A percentile compares a stretch with the other conserved stretches of the same genome.
These are phyloP conservation scores for Peromyscus aztecus DNA, from an alignment of 2,797 vertebrate genomes.

Conservation along the genomic window DNA sequence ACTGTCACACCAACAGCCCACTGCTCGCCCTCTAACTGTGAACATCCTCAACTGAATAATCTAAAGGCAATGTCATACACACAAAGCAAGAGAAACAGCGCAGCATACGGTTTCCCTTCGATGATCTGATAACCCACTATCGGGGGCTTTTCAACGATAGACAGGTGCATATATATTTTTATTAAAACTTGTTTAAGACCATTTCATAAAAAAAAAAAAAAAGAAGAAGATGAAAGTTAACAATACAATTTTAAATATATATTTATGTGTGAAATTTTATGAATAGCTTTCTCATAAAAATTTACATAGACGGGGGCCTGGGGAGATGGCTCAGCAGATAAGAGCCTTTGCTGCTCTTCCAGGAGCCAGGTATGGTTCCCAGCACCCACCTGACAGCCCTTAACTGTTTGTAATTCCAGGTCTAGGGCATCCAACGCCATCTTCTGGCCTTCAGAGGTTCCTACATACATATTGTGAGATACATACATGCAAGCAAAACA, in stretches of 20 bases:
- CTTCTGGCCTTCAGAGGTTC: not conserved
- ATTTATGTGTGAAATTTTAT: not conserved
- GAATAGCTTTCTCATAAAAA: not conserved
- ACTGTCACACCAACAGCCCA: not conserved
- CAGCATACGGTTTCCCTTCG: not conserved
- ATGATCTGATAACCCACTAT: not conserved
- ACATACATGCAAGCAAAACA: not conserved
- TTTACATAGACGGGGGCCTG: not conserved
- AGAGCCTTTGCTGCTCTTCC: not conserved
- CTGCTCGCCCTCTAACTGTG: not conserved
- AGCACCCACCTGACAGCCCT: not conserved
- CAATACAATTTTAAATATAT: not conserved
- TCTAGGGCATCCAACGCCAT: not conserved
- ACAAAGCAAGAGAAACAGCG: not conserved
- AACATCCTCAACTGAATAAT: not conserved
- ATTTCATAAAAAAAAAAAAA: not conserved
- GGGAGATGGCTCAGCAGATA: not conserved
- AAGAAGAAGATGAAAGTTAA: slow-evolving; percentile 37
- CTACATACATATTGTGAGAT: not conserved
- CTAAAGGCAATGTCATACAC: not conserved
- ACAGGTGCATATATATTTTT: not conserved
- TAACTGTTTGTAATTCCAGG: not conserved
- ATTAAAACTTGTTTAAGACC: slow-evolving; percentile 15
- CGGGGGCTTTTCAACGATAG: not conserved
- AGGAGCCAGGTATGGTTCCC: not conserved